Percentiles rank a stretch among this genome's conserved stretches.
Conservation (phyloP, 2,113 vertebrate species). For the Montifringilla adamsi region DNA sequence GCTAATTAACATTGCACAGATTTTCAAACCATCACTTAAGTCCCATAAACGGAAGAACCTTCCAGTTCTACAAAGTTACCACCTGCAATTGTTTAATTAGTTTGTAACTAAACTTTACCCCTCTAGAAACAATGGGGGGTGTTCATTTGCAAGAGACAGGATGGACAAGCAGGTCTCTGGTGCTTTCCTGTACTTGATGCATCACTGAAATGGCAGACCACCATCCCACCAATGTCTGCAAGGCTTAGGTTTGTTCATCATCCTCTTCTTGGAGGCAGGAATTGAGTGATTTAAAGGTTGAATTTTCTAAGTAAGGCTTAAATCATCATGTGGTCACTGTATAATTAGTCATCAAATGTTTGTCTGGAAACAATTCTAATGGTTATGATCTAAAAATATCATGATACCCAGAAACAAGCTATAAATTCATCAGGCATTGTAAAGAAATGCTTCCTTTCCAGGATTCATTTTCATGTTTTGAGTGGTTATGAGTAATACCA, state of each 20-base stretch:
- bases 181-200: background rate
- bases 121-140: background rate
- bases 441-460: background rate
- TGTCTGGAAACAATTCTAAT: background rate
- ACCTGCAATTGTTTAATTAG: background rate
- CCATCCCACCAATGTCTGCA: background rate
- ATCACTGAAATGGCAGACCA: background rate
- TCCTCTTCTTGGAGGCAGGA: background rate
- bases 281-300: background rate
- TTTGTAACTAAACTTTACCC: background rate
- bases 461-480: background rate
- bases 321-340: background rate
- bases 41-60: background rate
- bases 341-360: background rate
- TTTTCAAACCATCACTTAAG: background rate
- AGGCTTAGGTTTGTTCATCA: background rate
- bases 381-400: background rate
- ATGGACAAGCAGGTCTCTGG: background rate
- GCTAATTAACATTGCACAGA: background rate
- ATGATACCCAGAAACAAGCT: background rate
- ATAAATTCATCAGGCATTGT: background rate
- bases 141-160: background rate
- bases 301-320: background rate
- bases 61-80: background rate
- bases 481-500: background rate